Conservation (phyloP, 1,140 invertebrate genomes). For the Lepidurus arcticus region DNA sequence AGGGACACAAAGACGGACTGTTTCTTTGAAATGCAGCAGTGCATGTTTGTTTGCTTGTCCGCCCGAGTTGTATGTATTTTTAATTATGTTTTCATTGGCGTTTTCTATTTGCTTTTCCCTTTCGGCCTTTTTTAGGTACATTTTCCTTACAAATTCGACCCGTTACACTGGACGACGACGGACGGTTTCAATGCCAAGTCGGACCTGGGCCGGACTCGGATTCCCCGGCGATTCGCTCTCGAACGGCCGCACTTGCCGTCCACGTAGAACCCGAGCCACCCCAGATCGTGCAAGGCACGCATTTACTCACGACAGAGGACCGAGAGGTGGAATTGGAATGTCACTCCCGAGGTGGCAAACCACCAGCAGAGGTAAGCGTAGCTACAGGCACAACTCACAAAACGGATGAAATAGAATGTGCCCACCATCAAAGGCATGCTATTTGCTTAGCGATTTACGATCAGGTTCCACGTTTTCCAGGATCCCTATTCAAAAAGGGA, state of each 20-base stretch:
- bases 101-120: constrained; percentile 32
- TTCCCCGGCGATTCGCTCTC: constrained; percentile 71
- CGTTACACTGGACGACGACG: constrained; percentile 83
- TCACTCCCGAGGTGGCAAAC: constrained; percentile 80
- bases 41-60: constrained; percentile 3
- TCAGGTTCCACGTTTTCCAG: no score
- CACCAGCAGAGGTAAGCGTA: constrained; percentile 71
- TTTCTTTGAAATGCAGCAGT: not conserved
- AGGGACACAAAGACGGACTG: not conserved
- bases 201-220: constrained; percentile 54
- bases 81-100: not conserved
- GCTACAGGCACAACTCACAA: constrained; percentile 36
- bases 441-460: no score
- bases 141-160: constrained; percentile 79
- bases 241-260: constrained; percentile 75
- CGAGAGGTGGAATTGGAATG: constrained; percentile 83
- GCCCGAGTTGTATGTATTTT: not conserved
- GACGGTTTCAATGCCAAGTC: constrained; percentile 85
- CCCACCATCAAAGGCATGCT: not conserved
- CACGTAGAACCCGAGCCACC: constrained; percentile 82
- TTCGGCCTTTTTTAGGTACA: constrained; percentile 60
- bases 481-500: no score
- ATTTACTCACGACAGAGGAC: constrained; percentile 77
- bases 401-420: constrained; percentile 20
- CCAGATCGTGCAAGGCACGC: constrained; percentile 72